phyloP scores from a whole-genome alignment of 2,888 invertebrate species.

The Ectobius pallidus region DNA sequence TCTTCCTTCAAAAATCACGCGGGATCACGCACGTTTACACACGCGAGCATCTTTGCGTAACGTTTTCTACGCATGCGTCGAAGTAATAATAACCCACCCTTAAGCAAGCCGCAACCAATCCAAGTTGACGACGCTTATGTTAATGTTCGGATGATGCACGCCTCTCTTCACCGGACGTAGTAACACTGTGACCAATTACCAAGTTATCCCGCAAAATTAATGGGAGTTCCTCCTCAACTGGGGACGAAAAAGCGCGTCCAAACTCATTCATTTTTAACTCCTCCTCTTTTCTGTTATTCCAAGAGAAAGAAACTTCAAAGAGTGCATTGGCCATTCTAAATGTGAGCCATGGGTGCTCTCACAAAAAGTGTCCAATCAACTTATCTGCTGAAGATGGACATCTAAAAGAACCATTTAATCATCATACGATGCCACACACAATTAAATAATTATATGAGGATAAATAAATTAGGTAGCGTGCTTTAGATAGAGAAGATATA shows the following conservation, averaged over 20 bases:
- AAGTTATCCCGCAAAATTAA: background rate
- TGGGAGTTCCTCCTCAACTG: background rate
- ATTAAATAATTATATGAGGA: too few species aligned
- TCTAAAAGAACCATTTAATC: too few species aligned
- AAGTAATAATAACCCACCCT: slow-evolving; percentile 11
- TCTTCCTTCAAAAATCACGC: slow-evolving; percentile 7
- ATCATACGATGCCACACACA: too few species aligned
- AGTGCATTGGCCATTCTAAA: background rate
- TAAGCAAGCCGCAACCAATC: background rate
- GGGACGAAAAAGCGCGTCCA: background rate
- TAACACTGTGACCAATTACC: background rate
- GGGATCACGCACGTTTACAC: slow-evolving; percentile 9
- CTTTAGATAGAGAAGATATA: too few species aligned
- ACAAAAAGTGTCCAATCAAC: too few species aligned
- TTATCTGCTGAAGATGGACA: too few species aligned
- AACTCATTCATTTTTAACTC: slow-evolving; percentile 10
- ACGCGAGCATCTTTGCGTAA: background rate
- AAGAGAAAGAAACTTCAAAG: background rate
- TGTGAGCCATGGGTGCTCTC: background rate
- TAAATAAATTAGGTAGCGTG: too few species aligned
- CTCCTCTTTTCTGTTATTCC: background rate
- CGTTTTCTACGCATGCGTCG: background rate
- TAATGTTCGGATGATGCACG: background rate
- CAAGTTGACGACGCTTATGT: background rate
- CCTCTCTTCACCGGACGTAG: background rate